A percentile compares a stretch with the other conserved stretches of the same genome.
Conservation (phyloP, 2,888 invertebrate genomes). For the Sturmia bella region DNA sequence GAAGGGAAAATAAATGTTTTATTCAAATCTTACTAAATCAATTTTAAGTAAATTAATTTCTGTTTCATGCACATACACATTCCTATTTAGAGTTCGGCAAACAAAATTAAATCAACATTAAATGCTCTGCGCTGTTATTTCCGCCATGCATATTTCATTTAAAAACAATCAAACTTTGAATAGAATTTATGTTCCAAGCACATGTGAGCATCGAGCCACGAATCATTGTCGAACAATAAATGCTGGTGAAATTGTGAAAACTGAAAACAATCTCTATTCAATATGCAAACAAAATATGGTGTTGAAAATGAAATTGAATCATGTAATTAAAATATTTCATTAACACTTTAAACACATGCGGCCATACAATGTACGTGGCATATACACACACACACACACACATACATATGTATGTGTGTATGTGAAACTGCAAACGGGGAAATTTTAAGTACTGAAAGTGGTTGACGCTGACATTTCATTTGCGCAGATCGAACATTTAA, state of each 20-base stretch:
- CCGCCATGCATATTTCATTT: slow-evolving; percentile 26
- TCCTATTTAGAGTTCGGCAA: background rate
- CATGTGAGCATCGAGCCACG: slow-evolving; percentile 41
- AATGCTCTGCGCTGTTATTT: background rate
- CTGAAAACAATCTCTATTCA: slow-evolving; percentile 28
- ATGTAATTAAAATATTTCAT: slow-evolving; percentile 26
- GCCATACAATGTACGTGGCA: background rate
- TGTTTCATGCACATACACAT: slow-evolving; percentile 53
- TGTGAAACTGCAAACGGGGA: background rate
- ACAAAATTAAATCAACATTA: background rate
- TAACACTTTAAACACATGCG: slow-evolving; percentile 4
- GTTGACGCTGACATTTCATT: slow-evolving; percentile 50
- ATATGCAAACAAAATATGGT: background rate
- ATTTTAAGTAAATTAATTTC: slow-evolving; percentile 66
- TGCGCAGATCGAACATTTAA: slow-evolving; percentile 15
- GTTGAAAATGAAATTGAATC: slow-evolving; percentile 20
- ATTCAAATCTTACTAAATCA: slow-evolving; percentile 27
- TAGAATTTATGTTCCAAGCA: slow-evolving; percentile 45
- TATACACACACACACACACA: no score
- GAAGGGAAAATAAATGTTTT: slow-evolving; percentile 3
- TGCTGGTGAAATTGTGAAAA: slow-evolving; percentile 61
- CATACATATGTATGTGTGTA: no score
- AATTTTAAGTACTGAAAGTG: background rate
- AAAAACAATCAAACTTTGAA: slow-evolving; percentile 45
- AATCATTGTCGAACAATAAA: slow-evolving; percentile 11